Percentiles rank a stretch among this genome's conserved stretches.
These are phyloP conservation scores for Alectura lathami DNA, from an alignment of 2,113 vertebrate species.

Conservation along the genomic window DNA sequence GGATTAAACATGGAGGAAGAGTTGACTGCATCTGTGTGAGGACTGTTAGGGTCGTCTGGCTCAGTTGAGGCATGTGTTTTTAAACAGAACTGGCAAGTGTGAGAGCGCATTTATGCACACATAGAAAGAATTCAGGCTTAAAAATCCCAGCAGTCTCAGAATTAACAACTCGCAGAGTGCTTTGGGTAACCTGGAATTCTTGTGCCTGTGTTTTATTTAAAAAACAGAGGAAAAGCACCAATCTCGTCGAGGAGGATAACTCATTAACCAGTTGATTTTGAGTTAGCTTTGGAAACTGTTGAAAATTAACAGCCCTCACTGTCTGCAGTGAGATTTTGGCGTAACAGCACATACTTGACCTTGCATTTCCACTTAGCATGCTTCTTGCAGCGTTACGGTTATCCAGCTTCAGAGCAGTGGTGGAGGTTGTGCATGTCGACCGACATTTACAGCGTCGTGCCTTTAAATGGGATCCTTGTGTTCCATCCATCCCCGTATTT, in stretches of 20 bases:
- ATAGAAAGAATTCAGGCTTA: neutral
- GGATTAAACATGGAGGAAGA: neutral
- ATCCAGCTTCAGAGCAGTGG: neutral
- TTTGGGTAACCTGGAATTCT: neutral
- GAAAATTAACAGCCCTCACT: constrained; percentile 34
- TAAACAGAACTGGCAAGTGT: neutral
- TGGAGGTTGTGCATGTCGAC: neutral
- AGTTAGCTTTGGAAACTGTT: neutral
- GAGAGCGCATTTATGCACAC: neutral
- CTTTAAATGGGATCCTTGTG: neutral
- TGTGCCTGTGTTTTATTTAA: neutral
- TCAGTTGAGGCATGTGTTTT: neutral
- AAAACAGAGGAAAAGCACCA: neutral
- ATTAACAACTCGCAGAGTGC: fast-evolving
- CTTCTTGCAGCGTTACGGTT: neutral
- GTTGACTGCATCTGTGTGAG: neutral
- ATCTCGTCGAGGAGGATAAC: neutral
- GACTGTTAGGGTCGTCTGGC: neutral
- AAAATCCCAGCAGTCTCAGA: neutral
- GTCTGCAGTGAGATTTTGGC: neutral
- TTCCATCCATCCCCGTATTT: neutral
- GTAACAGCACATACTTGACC: neutral
- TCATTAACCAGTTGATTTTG: constrained; percentile 44
- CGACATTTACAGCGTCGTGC: neutral
- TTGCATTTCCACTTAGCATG: neutral